These are phyloP conservation scores for Muscicapa striata DNA, from an alignment of 2,797 vertebrate genomes.

Conservation along the genomic window DNA sequence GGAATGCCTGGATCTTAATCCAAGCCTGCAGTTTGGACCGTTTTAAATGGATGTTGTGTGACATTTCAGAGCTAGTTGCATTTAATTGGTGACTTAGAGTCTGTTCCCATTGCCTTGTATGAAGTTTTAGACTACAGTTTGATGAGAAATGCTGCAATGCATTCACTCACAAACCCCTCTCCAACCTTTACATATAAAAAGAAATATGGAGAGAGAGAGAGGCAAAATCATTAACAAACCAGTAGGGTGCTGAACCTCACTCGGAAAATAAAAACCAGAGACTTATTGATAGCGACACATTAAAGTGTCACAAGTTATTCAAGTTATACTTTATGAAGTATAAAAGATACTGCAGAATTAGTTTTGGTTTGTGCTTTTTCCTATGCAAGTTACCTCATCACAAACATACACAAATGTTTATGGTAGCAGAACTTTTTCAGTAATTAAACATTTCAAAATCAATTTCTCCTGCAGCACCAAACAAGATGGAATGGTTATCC, in stretches of 20 bases:
- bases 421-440: background rate
- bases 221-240: conserved; percentile 7
- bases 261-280: conserved; percentile 48
- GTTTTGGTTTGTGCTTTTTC: background rate
- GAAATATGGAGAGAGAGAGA: background rate
- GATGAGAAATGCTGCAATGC: conserved; percentile 24
- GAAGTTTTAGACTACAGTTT: conserved; percentile 8
- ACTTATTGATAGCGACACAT: conserved; percentile 5
- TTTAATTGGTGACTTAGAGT: conserved; percentile 29
- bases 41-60: conserved; percentile 55
- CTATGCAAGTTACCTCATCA: background rate
- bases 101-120: conserved; percentile 3
- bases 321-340: background rate
- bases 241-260: background rate
- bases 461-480: background rate
- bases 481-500: background rate
- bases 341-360: background rate
- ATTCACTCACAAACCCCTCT: background rate
- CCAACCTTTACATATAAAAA: background rate
- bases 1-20: conserved; percentile 44
- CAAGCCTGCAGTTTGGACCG: conserved; percentile 27
- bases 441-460: background rate
- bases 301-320: conserved; percentile 3
- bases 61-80: conserved; percentile 35
- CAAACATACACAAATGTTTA: background rate